Base-by-base conservation (phyloP, 2,797 vertebrate genomes). In the Myotis myotis region DNA sequence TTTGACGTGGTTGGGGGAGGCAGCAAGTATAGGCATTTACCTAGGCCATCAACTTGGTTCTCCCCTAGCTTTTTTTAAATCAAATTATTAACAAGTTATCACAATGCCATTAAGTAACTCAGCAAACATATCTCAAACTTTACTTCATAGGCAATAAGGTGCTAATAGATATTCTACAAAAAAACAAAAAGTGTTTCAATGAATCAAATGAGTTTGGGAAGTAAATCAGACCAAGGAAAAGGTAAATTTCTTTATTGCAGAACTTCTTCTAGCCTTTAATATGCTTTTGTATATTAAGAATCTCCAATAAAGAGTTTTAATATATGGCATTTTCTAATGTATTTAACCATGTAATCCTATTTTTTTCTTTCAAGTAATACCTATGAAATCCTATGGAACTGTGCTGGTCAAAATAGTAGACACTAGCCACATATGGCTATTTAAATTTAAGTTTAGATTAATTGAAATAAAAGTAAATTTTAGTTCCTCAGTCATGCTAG, bases 371-470 rank as follows among this genome's bases (percentile, higher is more conserved):
- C 62, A 82, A 62, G 20, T 85, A 89, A 80, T 84, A 68, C 17
- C 38, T 88, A 8, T 83, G 30, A 80, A 89, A 57, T 41, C 49
- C 57, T 78, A 0, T 84, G 62, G 49, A 68, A 83, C 23, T 60
- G 47, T 83, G 38, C 76, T 83, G 15, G 87, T 22, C 70, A 82
- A 38, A 66, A 92, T 41, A 92, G n/a, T 88, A 88, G 53, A 15
- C n/a, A 71, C n/a, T 33, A 51, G 41, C 28, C 33, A 84, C 62
- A 17, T 82, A 44, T 53, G 25, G 51, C 38, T 87, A 41, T 87
- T 89, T 95, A 87, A 53, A 62, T 84, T 84, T 81, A 60, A 86
- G 17, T 91, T 91, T 87, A 68, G 75, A 64, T 93, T 87, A 62
- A 71, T 51, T 91, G 62, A 72, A 72, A 28, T 72, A 71, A 62